These are phyloP conservation scores for Diloba caeruleocephala DNA, from an alignment of 2,888 invertebrate species.

Conservation along the genomic window DNA sequence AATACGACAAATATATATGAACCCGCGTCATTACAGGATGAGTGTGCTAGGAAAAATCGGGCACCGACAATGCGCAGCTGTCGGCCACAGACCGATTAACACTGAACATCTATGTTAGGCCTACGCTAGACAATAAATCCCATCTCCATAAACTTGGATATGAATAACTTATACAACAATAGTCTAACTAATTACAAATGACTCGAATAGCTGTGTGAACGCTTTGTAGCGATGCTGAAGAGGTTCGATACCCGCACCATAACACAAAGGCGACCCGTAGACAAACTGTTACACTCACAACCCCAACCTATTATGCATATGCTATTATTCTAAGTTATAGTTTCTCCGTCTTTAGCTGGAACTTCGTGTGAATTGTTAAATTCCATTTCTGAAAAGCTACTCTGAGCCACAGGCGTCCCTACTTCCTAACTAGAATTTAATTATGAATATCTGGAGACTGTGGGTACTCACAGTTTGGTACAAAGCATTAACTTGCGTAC, in stretches of 20 bases:
- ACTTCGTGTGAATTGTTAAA: slow-evolving; percentile 86
- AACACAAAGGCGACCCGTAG: slow-evolving; percentile 54
- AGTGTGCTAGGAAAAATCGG: too few relatives aligned
- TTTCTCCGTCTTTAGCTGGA: slow-evolving; percentile 74
- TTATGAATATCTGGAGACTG: slow-evolving; percentile 81
- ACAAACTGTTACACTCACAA: slow-evolving; percentile 52
- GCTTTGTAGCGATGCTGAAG: slow-evolving; percentile 10
- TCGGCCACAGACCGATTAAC: too few relatives aligned
- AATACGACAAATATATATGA: too few relatives aligned
- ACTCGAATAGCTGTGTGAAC: slow-evolving; percentile 10
- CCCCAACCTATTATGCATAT: slow-evolving; percentile 63
- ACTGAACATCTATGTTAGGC: too few relatives aligned
- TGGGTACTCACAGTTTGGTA: slow-evolving; percentile 61
- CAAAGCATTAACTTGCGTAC: slow-evolving; percentile 62
- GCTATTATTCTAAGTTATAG: slow-evolving; percentile 73
- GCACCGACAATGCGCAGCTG: too few relatives aligned
- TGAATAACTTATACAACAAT: slow-evolving; percentile 31
- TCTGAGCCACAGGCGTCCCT: slow-evolving; percentile 70
- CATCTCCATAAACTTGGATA: slow-evolving; percentile 14
- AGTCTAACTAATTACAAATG: slow-evolving; percentile 20
- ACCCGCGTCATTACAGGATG: too few relatives aligned
- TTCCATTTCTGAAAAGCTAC: slow-evolving; percentile 81
- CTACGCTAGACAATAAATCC: slow-evolving; percentile 18
- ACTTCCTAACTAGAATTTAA: slow-evolving; percentile 86
- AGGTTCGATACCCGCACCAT: slow-evolving; percentile 20